These are phyloP conservation scores for Anneissia japonica DNA, from an alignment of 35 echinoderm and acorn worm genomes.

Conservation along the genomic window DNA sequence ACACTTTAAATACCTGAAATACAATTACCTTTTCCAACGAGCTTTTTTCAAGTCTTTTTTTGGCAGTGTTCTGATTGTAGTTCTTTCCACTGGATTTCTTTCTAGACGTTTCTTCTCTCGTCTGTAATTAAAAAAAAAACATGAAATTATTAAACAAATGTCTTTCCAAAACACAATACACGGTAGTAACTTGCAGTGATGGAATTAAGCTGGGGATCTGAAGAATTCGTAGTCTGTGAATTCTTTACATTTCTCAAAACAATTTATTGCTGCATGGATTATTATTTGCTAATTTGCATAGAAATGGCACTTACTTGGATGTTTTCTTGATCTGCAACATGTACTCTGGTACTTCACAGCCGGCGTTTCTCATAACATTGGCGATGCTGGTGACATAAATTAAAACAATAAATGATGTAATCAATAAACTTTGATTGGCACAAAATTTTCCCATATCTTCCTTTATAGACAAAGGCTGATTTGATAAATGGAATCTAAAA, in stretches of 20 bases:
- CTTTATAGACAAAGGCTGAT: too few relatives aligned
- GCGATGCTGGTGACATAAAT: too few relatives aligned
- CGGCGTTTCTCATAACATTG: slow-evolving; percentile 90
- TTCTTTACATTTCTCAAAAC: neutral
- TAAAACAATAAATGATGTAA: too few relatives aligned
- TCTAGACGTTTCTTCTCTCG: slow-evolving; percentile 45
- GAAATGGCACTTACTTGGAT: slow-evolving; percentile 55
- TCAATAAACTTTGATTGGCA: too few relatives aligned
- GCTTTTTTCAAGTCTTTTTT: slow-evolving; percentile 41
- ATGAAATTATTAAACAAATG: too few relatives aligned
- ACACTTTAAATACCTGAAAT: too few relatives aligned
- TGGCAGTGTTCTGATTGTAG: slow-evolving; percentile 68
- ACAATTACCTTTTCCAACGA: slow-evolving; percentile 50
- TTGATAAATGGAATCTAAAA: too few relatives aligned
- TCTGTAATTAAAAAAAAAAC: slow-evolving; percentile 34
- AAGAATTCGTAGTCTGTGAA: neutral
- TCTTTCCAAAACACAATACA: too few relatives aligned
- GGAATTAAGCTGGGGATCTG: neutral
- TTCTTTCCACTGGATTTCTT: slow-evolving; percentile 49
- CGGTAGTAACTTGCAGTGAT: too few relatives aligned
- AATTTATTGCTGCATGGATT: neutral
- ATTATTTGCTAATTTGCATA: neutral
- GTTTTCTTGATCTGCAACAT: slow-evolving; percentile 85
- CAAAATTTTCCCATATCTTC: too few relatives aligned
- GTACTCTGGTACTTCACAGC: slow-evolving; percentile 84